Base-by-base conservation (phyloP, 2,888 invertebrate genomes). In the Prosapia bicincta region DNA sequence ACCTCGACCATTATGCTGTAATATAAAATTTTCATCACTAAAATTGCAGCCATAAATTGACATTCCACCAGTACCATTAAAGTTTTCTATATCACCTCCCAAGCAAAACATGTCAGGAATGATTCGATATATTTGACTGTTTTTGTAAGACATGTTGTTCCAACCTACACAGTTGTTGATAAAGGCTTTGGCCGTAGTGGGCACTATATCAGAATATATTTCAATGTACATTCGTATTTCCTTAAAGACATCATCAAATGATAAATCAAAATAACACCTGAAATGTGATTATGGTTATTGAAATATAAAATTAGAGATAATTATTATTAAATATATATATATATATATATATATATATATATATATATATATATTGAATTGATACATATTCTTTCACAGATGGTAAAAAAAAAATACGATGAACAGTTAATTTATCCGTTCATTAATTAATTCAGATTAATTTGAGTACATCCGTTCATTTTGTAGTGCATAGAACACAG, bases 171-270 rank as follows among this genome's bases (percentile, higher is more conserved):
- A 85, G 26, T 85, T 81, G 25, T 82, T 80, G 69, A 82, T 78
- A 65, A 86, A 86, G 80, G 85, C 85, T 68, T 82, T 83, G 32
- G 84, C 84, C 0, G 84, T 84, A 70, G 77, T 81, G 1, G 86
- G 86, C 20, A 82, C 85, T 23, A 83, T 78, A 76, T 84, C 84
- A 7, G 80, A 78, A 74, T 84, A 86, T 3, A 86, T 80, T 79
- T 86, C 84, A 32, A 86, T 81, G 25, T 84, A 78, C 23, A 86
- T 81, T 74, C 82, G 82, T 20, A 85, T 85, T 20, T 85, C 80
- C 25, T 80, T 81, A 65, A 81, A 78, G 71, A 65, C 65, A 70
- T 75, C 72, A 72, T 74, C 72, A 13, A 75, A 66, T 28, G 38
- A 25, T 25, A 75, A 26, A 20, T 75, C 75, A 13, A 75, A 43